phyloP scores from a whole-genome alignment of 2,797 vertebrate species.

The Danio kyathit region DNA sequence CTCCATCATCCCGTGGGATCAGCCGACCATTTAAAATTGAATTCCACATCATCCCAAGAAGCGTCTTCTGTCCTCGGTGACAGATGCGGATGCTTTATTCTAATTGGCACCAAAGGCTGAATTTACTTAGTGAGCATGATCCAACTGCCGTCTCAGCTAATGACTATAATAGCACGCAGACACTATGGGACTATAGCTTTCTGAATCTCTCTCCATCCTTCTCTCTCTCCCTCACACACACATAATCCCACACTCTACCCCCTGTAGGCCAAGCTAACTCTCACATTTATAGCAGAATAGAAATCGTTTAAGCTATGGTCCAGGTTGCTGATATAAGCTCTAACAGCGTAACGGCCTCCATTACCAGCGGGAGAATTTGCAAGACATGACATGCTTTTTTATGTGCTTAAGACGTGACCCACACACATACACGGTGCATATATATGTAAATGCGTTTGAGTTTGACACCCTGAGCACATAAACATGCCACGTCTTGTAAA shows the following conservation, averaged over 20 bases:
- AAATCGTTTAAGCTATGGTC: slow-evolving; percentile 11
- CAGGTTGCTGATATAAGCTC: slow-evolving; percentile 31
- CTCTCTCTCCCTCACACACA: slow-evolving; percentile 53
- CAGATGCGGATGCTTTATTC: slow-evolving; percentile 55
- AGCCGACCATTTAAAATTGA: slow-evolving; percentile 41
- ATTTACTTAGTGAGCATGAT: slow-evolving; percentile 56
- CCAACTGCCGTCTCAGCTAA: slow-evolving; percentile 52
- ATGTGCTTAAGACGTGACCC: not conserved
- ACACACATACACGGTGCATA: not conserved
- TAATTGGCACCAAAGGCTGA: slow-evolving; percentile 59
- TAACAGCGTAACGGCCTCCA: not conserved
- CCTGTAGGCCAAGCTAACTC: slow-evolving; percentile 15
- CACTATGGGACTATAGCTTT: slow-evolving; percentile 36
- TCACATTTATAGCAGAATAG: slow-evolving; percentile 33
- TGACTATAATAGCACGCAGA: slow-evolving; percentile 51
- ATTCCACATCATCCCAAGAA: slow-evolving; percentile 47
- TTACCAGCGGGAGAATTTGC: slow-evolving; percentile 9
- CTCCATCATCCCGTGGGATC: not conserved
- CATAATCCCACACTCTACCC: slow-evolving; percentile 24
- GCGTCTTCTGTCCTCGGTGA: slow-evolving; percentile 29
- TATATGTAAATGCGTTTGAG: not conserved
- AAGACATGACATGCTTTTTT: slow-evolving; percentile 11
- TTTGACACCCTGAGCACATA: not conserved
- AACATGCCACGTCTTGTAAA: too few relatives aligned
- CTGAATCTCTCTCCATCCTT: not conserved